Evolutionary conservation across 2,113 vertebrate genomes (phyloP).

Genomic region (Podiceps cristatus): DNA sequence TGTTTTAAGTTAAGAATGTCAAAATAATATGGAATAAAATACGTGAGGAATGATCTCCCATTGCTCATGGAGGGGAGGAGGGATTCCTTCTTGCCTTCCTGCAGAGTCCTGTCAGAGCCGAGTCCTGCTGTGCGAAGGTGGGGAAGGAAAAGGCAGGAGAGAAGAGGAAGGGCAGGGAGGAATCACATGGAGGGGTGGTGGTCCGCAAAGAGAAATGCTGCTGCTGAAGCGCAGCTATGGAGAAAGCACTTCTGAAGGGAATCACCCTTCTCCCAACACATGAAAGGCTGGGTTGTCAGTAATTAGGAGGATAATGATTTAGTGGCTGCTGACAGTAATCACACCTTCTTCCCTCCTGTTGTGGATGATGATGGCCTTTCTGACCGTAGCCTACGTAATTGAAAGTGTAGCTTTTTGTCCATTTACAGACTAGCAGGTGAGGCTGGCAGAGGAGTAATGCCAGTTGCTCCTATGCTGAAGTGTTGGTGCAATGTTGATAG

Average conservation of each 20-base stretch:
- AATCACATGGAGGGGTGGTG: background rate
- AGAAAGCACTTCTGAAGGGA: background rate
- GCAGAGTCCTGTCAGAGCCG: background rate
- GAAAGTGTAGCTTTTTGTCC: background rate
- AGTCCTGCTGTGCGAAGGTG: background rate
- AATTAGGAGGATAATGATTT: background rate
- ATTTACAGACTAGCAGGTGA: background rate
- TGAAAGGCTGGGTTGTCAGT: background rate
- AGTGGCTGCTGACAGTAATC: background rate
- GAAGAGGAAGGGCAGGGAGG: background rate
- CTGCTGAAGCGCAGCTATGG: background rate
- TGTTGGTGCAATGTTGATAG: fast-evolving
- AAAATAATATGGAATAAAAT: constrained; percentile 56
- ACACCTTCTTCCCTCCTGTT: background rate
- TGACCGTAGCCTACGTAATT: fast-evolving
- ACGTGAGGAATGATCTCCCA: constrained; percentile 18
- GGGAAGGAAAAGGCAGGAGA: background rate
- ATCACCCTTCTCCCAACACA: fast-evolving
- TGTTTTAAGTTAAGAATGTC: constrained; percentile 67
- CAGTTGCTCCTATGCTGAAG: fast-evolving
- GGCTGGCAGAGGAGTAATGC: too few relatives aligned
- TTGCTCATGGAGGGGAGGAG: background rate
- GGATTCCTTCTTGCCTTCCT: background rate
- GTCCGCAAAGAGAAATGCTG: background rate
- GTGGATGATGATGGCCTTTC: background rate